Base-by-base conservation (phyloP, 2,888 invertebrate genomes). In the Trissolcus japonicus region DNA sequence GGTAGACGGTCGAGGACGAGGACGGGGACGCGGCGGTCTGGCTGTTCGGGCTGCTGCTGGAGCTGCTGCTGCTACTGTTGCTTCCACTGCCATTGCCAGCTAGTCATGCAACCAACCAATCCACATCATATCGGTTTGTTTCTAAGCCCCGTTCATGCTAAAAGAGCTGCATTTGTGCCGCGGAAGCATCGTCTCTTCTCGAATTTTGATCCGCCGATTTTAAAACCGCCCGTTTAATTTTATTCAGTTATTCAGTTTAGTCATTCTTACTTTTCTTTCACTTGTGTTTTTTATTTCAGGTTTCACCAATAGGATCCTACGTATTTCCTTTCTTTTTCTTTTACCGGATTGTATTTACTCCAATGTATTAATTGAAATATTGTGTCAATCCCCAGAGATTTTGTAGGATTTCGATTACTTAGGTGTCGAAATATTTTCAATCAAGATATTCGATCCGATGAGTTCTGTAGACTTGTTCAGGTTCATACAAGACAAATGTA, bases 21-120 rank as follows among this genome's bases (percentile, higher is more conserved):
- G 83, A 83, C 50, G 84, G 83, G 48, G 83, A 86, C 19, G 83
- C 82, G 54, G 87, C 87, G 43, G 85, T 83, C 76, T 88, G 89
- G 83, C 87, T 88, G 86, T 87, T 88, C 71, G 88, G 88, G 85
- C 88, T 89, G 86, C 83, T 86, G 83, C 79, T 86, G 84, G 87
- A 87, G 83, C 86, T 85, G 82, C 86, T 85, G 76, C 83, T 82
- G 79, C 82, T 81, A 79, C 82, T 83, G 82, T 83, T 81, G 73
- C 85, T 81, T 79, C 85, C 83, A 81, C 81, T 81, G 75, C 82
- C 83, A 79, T 79, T 83, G 82, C 82, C 86, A 83, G 84, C 85
- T 84, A 87, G 84, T 87, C 88, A 89, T 87, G 88, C 88, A 89
- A 89, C 84, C 87, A 87, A 88, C 86, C 82, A 86, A 87, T 84